A percentile compares a stretch with the other conserved stretches of the same genome.
phyloP scores from a whole-genome alignment of 2,888 invertebrate genomes.

The Oscheius sp. region DNA sequence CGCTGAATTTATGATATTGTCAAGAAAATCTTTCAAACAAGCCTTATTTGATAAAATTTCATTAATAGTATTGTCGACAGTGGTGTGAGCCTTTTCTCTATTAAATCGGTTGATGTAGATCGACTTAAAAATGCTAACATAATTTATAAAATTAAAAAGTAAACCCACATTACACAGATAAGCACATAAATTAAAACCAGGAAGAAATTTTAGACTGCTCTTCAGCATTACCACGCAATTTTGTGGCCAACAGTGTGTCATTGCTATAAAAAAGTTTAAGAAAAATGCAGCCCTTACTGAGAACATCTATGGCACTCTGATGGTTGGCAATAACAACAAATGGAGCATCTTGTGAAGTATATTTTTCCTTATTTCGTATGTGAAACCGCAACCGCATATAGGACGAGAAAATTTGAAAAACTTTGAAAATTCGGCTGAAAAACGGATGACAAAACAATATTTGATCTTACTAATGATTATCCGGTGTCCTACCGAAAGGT shows the following conservation, averaged over 20 bases:
- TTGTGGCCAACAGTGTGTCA: slow-evolving; percentile 67
- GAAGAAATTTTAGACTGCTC: slow-evolving; percentile 67
- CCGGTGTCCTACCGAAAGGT: slow-evolving; percentile 49
- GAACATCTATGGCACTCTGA: slow-evolving; percentile 70
- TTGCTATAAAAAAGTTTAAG: slow-evolving; percentile 46
- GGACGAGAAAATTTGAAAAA: slow-evolving; percentile 48
- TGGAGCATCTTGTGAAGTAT: slow-evolving; percentile 49
- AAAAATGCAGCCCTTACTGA: slow-evolving; percentile 49
- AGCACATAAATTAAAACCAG: slow-evolving; percentile 69
- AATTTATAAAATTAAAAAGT: slow-evolving; percentile 22
- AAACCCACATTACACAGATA: slow-evolving; percentile 49
- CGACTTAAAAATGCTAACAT: slow-evolving; percentile 55
- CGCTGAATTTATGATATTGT: slow-evolving; percentile 74
- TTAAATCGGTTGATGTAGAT: slow-evolving; percentile 62
- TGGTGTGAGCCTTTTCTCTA: slow-evolving; percentile 60
- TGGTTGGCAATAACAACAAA: slow-evolving; percentile 71
- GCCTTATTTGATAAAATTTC: slow-evolving; percentile 57
- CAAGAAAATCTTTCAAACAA: background rate
- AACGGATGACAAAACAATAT: background rate
- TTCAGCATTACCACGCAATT: slow-evolving; percentile 71
- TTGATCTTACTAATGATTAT: slow-evolving; percentile 57
- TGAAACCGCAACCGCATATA: slow-evolving; percentile 47
- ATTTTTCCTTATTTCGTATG: slow-evolving; percentile 46
- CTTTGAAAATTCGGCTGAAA: slow-evolving; percentile 57
- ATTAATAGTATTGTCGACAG: slow-evolving; percentile 56